phyloP scores from a whole-genome alignment of 2,797 vertebrate genomes.

The Alcedo atthis region DNA sequence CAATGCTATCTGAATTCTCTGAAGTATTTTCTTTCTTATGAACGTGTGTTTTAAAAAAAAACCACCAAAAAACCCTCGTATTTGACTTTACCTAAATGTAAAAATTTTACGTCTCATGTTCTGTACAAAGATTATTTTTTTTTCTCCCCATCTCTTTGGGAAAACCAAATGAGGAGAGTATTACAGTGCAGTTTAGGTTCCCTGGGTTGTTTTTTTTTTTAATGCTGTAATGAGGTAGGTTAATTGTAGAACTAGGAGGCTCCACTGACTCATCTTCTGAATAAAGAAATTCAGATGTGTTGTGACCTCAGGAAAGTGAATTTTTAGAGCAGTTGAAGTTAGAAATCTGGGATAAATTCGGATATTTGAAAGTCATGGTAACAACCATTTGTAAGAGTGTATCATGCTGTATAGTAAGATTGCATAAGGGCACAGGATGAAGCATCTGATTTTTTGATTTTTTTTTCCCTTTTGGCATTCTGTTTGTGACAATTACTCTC shows the following conservation, averaged over 20 bases:
- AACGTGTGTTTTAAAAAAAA: background rate
- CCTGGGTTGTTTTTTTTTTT: background rate
- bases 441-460: constrained; percentile 47
- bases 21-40: background rate
- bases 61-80: too few relatives aligned
- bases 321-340: constrained; percentile 70
- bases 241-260: constrained; percentile 57
- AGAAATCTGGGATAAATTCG: constrained; percentile 67
- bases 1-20: constrained; percentile 42
- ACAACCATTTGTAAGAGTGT: constrained; percentile 45
- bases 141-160: background rate
- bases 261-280: constrained; percentile 57
- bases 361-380: constrained; percentile 69
- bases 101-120: background rate
- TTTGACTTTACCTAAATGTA: background rate
- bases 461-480: constrained; percentile 64
- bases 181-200: constrained; percentile 34
- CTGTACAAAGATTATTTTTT: background rate
- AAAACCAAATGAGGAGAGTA: background rate
- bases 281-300: constrained; percentile 53
- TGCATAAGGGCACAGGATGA: constrained; percentile 63
- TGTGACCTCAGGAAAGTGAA: constrained; percentile 67
- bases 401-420: constrained; percentile 69
- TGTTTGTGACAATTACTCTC: constrained; percentile 76
- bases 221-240: constrained; percentile 43